A percentile compares a stretch with the other conserved stretches of the same genome.
These are phyloP conservation scores for Myiotriccus ornatus DNA, from an alignment of 2,797 vertebrate species.

Conservation along the genomic window DNA sequence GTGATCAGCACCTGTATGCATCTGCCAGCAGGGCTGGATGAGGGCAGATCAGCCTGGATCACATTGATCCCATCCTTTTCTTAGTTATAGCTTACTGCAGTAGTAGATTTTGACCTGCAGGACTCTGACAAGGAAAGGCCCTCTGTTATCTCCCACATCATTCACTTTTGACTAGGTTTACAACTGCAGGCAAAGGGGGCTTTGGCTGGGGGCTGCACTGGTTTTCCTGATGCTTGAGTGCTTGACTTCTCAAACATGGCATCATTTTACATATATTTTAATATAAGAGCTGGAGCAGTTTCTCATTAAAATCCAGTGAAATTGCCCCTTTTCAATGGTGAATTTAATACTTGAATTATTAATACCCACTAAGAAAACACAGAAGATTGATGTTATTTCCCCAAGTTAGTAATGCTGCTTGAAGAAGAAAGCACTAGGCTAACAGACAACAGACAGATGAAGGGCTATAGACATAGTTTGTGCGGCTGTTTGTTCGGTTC, in stretches of 20 bases:
- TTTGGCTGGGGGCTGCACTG: not conserved
- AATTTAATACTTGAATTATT: not conserved
- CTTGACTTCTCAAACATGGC: not conserved
- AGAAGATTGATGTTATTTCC: not conserved
- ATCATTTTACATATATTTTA: not conserved
- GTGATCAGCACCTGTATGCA: fast-evolving
- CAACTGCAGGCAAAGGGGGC: not conserved
- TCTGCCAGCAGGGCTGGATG: not conserved
- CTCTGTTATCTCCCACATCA: not conserved
- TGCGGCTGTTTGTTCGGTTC: not conserved
- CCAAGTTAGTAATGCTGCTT: not conserved
- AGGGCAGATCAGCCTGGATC: not conserved
- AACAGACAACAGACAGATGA: not conserved
- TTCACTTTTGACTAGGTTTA: not conserved
- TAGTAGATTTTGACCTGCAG: not conserved
- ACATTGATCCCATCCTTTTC: not conserved
- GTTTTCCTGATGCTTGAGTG: not conserved
- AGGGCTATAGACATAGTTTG: not conserved
- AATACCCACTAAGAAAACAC: not conserved
- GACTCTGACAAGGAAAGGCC: not conserved
- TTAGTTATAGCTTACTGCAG: not conserved
- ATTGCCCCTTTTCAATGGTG: not conserved
- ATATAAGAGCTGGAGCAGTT: not conserved
- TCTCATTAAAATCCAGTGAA: not conserved
- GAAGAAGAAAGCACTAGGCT: not conserved